Evolutionary conservation across 2,797 vertebrate genomes (phyloP).

Genomic region (Takifugu ocellatus): DNA sequence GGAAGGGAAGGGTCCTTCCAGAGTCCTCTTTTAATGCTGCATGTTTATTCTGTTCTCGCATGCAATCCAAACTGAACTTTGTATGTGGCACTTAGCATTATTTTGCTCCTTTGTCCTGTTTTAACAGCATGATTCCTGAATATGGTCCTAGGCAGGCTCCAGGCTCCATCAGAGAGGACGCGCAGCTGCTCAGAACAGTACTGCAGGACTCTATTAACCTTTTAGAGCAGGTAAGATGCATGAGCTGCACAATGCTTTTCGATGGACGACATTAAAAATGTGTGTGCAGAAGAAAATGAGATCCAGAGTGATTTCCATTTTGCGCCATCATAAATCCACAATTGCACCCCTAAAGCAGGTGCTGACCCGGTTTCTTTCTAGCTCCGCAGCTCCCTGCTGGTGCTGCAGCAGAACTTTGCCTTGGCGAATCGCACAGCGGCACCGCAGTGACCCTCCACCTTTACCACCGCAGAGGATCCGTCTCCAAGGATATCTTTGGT

Average conservation of each 20-base stretch:
- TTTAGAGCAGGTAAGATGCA: slow-evolving; percentile 82
- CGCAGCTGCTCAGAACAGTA: slow-evolving; percentile 80
- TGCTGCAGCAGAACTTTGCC: slow-evolving; percentile 91
- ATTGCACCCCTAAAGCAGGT: too few species aligned
- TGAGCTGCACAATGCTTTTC: not conserved
- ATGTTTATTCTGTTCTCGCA: not conserved
- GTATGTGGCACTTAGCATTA: not conserved
- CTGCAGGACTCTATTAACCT: slow-evolving; percentile 90
- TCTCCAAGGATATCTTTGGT: slow-evolving; percentile 36
- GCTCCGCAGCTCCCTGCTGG: slow-evolving; percentile 88
- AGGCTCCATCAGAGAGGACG: slow-evolving; percentile 67
- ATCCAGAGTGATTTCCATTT: too few species aligned
- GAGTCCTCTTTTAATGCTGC: slow-evolving; percentile 10
- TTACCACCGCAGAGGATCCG: slow-evolving; percentile 12
- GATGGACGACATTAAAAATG: too few species aligned
- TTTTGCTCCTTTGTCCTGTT: slow-evolving; percentile 2
- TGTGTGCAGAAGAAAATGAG: too few species aligned
- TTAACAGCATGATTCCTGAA: slow-evolving; percentile 75
- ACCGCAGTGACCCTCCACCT: slow-evolving; percentile 41
- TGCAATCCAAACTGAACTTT: not conserved
- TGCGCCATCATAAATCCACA: too few species aligned
- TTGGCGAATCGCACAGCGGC: slow-evolving; percentile 77
- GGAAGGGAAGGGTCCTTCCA: slow-evolving; percentile 6
- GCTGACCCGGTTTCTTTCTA: slow-evolving; percentile 52
- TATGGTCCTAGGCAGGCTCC: slow-evolving; percentile 65